Evolutionary conservation across 2,797 vertebrate genomes (phyloP), one percentile per base, ranked within the genome.

Genomic region (Intellagama lesueurii): DNA sequence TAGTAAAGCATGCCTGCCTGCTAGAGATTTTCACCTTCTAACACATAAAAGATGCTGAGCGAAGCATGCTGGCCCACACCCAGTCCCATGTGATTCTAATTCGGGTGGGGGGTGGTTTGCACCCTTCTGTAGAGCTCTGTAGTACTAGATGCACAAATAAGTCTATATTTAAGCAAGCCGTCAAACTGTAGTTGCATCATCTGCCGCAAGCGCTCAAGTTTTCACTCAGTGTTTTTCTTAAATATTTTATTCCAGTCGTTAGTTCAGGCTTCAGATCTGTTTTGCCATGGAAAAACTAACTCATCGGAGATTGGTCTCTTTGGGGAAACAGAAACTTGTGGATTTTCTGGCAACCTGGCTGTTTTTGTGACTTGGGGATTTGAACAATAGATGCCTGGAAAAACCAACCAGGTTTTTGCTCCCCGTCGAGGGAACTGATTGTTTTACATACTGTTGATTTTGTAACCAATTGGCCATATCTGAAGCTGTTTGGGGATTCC

Each of bases 271-370:
- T 83, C 35, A 30, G 56, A 75, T 75, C 87, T 82, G 56, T 64
- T 88, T 82, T 82, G 75, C 47, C 79, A 75, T 88, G 70, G 80
- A 87, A 81, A 87, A 44, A 8, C 30, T 82, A 44, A 82, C 69
- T 82, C 1, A 40, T 12, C 69, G n/a, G n/a, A 75, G 69, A 75
- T 66, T 88, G 44, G 69, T 64, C 35, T 83, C 80, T 82, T 49
- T 75, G 40, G 79, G 49, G 19, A 88, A 26, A 49, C 49, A 60
- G 52, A 66, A 68, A 83, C 4, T 77, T 56, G 16, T 64, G n/a
- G 40, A 68, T 40, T 83, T 88, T 88, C 30, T 88, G 87, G 60
- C 72, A 49, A 68, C 30, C 56, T n/a, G 40, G 80, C 30, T 49
- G 30, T 76, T 49, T 68, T 77, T 40, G 49, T 44, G 66, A 28